Percentiles rank a stretch among this genome's conserved stretches.
phyloP scores from a whole-genome alignment of 2,113 vertebrate genomes.

The Amazona vittata region DNA sequence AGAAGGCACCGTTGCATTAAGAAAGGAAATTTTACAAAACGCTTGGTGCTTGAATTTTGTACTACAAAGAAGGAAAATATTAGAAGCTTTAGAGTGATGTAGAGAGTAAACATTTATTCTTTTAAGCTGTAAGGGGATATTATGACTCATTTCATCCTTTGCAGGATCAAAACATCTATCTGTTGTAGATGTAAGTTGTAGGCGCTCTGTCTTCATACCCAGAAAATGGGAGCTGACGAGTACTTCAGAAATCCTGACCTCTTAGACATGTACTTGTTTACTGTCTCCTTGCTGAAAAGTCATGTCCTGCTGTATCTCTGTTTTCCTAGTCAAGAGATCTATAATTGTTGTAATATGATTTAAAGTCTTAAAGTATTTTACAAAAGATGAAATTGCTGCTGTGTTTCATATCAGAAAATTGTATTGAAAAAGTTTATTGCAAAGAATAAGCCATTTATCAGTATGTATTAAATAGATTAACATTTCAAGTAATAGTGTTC shows the following conservation, averaged over 20 bases:
- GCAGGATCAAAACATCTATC: neutral
- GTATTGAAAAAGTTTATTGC: neutral
- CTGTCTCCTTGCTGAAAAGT: neutral
- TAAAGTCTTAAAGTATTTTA: neutral
- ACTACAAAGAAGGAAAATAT: neutral
- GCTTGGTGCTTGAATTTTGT: neutral
- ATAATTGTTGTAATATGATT: neutral
- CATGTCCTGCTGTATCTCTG: neutral
- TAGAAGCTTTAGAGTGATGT: neutral
- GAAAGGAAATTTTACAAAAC: neutral
- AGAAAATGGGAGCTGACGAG: constrained; percentile 22
- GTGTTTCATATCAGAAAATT: neutral
- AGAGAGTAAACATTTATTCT: neutral
- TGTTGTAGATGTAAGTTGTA: neutral
- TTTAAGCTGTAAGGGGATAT: neutral
- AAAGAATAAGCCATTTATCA: neutral
- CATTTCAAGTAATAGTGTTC: neutral
- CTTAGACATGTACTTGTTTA: neutral
- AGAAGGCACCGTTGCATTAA: neutral
- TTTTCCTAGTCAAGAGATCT: neutral
- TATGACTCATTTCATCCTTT: neutral
- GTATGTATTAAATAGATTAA: neutral
- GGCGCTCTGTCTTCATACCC: neutral
- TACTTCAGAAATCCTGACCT: neutral
- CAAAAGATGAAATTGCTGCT: neutral